Evolutionary conservation across 2,888 invertebrate species (phyloP), one percentile per base, ranked within the genome.

Genomic region (Drosophila robusta): DNA sequence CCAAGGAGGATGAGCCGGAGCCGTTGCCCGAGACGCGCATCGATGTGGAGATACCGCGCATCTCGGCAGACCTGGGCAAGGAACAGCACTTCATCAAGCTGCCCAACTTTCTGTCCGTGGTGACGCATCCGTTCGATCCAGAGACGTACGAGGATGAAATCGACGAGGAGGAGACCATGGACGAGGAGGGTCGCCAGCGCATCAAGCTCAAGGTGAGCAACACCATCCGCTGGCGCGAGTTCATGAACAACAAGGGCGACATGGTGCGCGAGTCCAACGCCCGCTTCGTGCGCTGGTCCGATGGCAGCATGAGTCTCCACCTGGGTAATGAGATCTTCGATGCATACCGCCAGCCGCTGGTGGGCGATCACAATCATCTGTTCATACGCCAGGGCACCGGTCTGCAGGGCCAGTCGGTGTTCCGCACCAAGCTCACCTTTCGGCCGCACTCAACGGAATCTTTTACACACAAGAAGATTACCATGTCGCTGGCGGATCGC

Each of bases 401-500:
- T 94, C 94, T 99, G 1, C 98, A 99, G 90, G 99, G 99, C 0
- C 99, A 99, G 92, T 97, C 98, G 0, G 98, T 99, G 32, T 99
- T 99, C 93, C 95, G 97, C 41, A 98, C 98, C 0, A 99, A 99
- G 92, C 93, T 99, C 0, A 97, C 98, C 1, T 99, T 99, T 95
- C 94, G 99, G 44, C 99, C 99, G 0, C 98, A 99, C 91, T 99
- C 99, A 0, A 99, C 99, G 0, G 99, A 99, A 91, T 99, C 99
- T 22, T 98, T 99, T 93, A 99, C 99, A 0, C 99, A 99, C 92
- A 95, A 98, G 79, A 99, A 99, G 94, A 99, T 99, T 97, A 99
- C 99, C 0, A 94, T 99, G 93, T 99, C 98, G 0, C 93, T 99
- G 79, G 99, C 99, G 0, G 99, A 99, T 93, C 94, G 98, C 55